phyloP scores from a whole-genome alignment of 2,797 vertebrate species.

The Liparis tanakae region DNA sequence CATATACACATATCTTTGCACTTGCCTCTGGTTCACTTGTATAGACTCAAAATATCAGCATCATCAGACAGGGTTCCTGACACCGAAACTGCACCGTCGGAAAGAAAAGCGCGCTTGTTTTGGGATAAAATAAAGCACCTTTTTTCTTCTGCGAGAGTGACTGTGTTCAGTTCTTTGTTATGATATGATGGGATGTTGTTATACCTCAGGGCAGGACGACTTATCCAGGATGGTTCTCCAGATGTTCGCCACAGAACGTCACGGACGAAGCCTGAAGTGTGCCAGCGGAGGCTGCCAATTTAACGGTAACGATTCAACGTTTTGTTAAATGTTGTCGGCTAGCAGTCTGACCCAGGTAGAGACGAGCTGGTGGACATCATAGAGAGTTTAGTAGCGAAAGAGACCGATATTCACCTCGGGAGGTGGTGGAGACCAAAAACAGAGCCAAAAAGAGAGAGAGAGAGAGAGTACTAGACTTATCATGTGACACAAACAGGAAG shows the following conservation, averaged over 20 bases:
- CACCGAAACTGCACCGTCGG: constrained; percentile 28
- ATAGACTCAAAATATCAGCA: constrained; percentile 55
- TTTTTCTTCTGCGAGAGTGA: constrained; percentile 29
- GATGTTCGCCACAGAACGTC: not conserved
- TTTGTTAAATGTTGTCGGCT: not conserved
- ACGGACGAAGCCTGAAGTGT: constrained; percentile 8
- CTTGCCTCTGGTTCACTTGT: constrained; percentile 50
- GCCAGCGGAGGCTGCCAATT: not conserved
- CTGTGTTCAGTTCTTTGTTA: constrained; percentile 20
- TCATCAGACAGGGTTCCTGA: constrained; percentile 41
- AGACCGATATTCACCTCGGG: too few relatives aligned
- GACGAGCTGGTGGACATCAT: not conserved
- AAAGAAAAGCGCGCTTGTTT: constrained; percentile 16
- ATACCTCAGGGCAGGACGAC: not conserved
- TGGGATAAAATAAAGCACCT: constrained; percentile 30
- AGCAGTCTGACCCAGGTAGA: not conserved
- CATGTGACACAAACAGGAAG: not conserved
- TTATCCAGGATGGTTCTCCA: not conserved
- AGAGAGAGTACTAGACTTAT: not conserved
- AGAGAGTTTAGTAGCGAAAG: not conserved
- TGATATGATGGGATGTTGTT: constrained; percentile 29
- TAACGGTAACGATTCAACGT: not conserved
- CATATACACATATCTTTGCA: constrained; percentile 65
- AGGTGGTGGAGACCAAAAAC: too few relatives aligned
- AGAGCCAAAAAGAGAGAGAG: not conserved